Percentiles rank a stretch among this genome's conserved stretches.
phyloP scores from a whole-genome alignment of 2,797 vertebrate species.

The Fistularia commersonii region DNA sequence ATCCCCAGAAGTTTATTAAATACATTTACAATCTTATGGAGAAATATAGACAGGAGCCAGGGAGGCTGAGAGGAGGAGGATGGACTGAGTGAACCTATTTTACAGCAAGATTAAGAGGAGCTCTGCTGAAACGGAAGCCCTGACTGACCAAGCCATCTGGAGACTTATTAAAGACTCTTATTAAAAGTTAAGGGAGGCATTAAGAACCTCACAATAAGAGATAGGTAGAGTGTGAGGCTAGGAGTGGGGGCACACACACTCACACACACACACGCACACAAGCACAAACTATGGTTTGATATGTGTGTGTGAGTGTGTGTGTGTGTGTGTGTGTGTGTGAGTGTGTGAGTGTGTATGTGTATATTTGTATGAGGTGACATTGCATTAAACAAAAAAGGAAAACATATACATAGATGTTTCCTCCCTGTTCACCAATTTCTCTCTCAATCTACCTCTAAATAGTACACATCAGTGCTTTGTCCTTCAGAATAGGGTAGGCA shows the following conservation, averaged over 20 bases:
- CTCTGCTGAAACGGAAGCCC: slow-evolving; percentile 58
- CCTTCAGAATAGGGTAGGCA: slow-evolving; percentile 67
- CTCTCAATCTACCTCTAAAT: slow-evolving; percentile 27
- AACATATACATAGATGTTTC: background rate
- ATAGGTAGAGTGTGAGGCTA: slow-evolving; percentile 33
- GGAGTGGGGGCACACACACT: slow-evolving; percentile 12
- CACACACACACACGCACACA: slow-evolving; percentile 8
- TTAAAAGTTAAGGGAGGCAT: slow-evolving; percentile 72
- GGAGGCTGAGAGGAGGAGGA: slow-evolving; percentile 14
- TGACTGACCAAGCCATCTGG: slow-evolving; percentile 61
- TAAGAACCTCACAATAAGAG: slow-evolving; percentile 64
- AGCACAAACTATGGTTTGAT: no score
- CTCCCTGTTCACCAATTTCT: slow-evolving; percentile 11
- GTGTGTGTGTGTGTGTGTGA: slow-evolving; percentile 14
- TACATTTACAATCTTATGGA: slow-evolving; percentile 25
- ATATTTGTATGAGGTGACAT: slow-evolving; percentile 8
- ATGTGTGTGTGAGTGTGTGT: background rate
- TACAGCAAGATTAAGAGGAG: slow-evolving; percentile 59
- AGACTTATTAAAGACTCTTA: slow-evolving; percentile 74
- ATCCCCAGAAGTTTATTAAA: slow-evolving; percentile 39
- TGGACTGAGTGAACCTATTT: slow-evolving; percentile 54
- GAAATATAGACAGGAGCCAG: slow-evolving; percentile 32
- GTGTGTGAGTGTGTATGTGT: slow-evolving; percentile 8
- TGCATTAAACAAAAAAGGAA: slow-evolving; percentile 12
- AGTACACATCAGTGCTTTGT: slow-evolving; percentile 53